These are phyloP conservation scores for Myotis planiceps DNA, from an alignment of 2,797 vertebrate species.

Conservation along the genomic window DNA sequence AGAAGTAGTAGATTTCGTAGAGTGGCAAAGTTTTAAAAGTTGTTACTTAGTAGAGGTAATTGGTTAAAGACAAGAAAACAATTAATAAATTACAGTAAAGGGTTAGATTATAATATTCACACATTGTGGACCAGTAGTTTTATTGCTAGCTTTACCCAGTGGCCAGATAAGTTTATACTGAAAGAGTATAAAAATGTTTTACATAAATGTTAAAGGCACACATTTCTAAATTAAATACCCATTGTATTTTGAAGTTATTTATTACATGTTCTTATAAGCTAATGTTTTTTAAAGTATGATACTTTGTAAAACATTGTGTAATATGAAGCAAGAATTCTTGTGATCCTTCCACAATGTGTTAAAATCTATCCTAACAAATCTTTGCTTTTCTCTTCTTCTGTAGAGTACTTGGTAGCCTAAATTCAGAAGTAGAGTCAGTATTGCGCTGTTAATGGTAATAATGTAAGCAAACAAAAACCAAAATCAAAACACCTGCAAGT, in stretches of 20 bases:
- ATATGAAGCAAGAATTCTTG: too few relatives aligned
- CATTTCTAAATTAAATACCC: too few relatives aligned
- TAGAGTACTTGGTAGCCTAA: not conserved
- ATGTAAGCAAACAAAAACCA: not conserved
- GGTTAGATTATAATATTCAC: not conserved
- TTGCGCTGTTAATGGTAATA: accelerated
- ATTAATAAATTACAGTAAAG: not conserved
- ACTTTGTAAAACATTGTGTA: too few relatives aligned
- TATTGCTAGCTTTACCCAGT: too few relatives aligned
- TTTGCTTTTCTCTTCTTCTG: not conserved
- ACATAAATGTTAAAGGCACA: too few relatives aligned
- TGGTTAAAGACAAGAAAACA: not conserved
- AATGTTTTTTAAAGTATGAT: too few relatives aligned
- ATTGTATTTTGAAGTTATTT: too few relatives aligned
- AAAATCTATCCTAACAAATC: not conserved
- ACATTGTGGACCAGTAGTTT: too few relatives aligned
- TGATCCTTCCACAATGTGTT: too few relatives aligned
- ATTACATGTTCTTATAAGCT: too few relatives aligned
- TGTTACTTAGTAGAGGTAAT: not conserved
- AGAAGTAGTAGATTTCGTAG: not conserved
- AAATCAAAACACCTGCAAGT: not conserved
- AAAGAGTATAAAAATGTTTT: too few relatives aligned
- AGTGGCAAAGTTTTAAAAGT: not conserved
- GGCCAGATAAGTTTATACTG: too few relatives aligned
- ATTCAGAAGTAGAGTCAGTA: not conserved